Evolutionary conservation across 2,113 vertebrate genomes (phyloP), one percentile per base, ranked within the genome.

Genomic region (Geococcyx californianus): DNA sequence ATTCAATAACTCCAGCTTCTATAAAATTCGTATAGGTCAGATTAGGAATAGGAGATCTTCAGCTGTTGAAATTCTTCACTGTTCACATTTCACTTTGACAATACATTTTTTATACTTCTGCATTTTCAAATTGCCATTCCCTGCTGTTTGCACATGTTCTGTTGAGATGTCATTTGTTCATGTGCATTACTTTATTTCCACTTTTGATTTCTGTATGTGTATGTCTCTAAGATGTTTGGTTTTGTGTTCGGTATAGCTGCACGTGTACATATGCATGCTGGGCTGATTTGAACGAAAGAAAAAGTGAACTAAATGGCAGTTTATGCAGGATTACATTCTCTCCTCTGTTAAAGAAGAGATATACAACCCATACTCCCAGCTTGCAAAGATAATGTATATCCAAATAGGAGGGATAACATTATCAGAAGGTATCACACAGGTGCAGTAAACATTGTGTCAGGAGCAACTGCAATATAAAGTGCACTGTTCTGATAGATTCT

Each of bases 361-460:
- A 31, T n/a, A 40, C 21, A 45, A 47, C 36, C 38, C 70, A 1
- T 52, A 10, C 44, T 74, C 83, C 60, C 13, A 78, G 76, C 60
- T 67, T 86, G 55, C 72, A 12, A 36, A 88, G 95, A 95, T 95
- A 96, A 96, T 94, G 94, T 90, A 3, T 96, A 93, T 93, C 94
- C 94, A 72, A 9, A 68, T 4, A 81, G 49, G 28, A 80, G 45
- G 76, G 96, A 96, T 96, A 96, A 77, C 93, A 95, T 96, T 96
- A 96, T 97, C 93, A 45, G 56, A 96, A 96, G 85, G 44, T 95
- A 54, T 95, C 94, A 96, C 96, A 96, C 94, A 92, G 73, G 93
- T 96, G 96, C 92, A 70, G 95, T 97, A 96, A 97, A 95, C 96
- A 92, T 38, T 56, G 70, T 62, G 6, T 74, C 60, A 70, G 92